Base-by-base conservation (phyloP, 2,888 invertebrate species). In the Athalia circularis region DNA sequence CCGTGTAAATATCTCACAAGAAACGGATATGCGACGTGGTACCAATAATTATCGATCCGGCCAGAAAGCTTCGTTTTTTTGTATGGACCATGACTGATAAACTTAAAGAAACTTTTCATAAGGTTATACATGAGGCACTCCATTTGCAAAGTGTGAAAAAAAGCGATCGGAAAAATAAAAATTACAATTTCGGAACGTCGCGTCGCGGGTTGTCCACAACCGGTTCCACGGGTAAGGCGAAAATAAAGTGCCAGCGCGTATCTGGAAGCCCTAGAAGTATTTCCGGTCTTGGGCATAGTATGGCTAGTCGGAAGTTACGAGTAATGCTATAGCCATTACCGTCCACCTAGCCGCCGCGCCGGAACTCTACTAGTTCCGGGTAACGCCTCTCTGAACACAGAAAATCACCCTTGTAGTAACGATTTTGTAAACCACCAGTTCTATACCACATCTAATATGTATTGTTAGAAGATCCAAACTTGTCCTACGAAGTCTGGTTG, bases 321-420 rank as follows among this genome's bases (percentile, higher is more conserved):
- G 52, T 59, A 72, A 59, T 72, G 59, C 47, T 72, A 59, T 59
- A 59, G 72, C 72, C 47, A 59, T 72, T 72, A 11, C 52, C 59
- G 57, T 13, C 59, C 59, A 59, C 15, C 57, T 43, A 59, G 59
- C 57, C 54, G 52, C 57, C 29, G 29, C 2, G 29, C 29, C 57
- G 68, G 68, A 68, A 68, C 68, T 68, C 52, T 47, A 59, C 45
- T 47, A 72, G 57, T 72, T 72, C 72, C 72, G 59, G 72, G 43
- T 72, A 47, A 72, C 50, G 59, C 59, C 59, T 15, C 59, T 72
- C 47, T 6, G 72, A 72, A 47, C 68, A 72, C 47, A 13, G 72
- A 57, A 72, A 72, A 72, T 59, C 59, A 59, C 57, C 72, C 57
- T 59, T 29, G 57, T 59, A 47, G 59, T 57, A 57, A 59, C 72